Evolutionary conservation across 2,797 vertebrate genomes (phyloP).

Genomic region (Anisognathus igniventris): DNA sequence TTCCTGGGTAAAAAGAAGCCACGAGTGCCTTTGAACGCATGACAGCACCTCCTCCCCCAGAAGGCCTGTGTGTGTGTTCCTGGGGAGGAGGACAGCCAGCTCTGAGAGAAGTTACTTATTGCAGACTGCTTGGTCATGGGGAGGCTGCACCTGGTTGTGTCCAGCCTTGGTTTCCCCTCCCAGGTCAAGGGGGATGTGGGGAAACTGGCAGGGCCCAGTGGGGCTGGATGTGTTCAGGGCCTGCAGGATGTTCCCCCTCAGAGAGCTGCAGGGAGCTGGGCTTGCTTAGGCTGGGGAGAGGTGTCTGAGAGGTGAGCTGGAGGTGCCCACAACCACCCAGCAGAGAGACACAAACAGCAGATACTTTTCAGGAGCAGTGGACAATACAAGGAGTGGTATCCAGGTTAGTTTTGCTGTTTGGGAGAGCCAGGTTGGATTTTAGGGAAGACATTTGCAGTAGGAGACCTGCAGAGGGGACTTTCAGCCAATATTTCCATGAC

Average conservation of each 20-base stretch:
- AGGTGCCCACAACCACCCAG: not conserved
- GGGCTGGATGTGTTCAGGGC: not conserved
- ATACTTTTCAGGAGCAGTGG: not conserved
- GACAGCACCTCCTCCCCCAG: not conserved
- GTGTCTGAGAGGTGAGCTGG: not conserved
- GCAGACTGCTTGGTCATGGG: not conserved
- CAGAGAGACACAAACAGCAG: not conserved
- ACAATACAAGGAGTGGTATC: not conserved
- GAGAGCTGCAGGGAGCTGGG: not conserved
- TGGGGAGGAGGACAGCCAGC: not conserved
- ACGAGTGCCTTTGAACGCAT: not conserved
- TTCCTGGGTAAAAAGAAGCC: not conserved
- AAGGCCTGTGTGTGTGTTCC: not conserved
- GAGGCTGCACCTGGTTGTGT: not conserved
- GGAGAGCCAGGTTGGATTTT: not conserved
- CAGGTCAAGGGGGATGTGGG: not conserved
- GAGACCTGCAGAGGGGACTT: not conserved
- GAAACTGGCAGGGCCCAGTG: not conserved
- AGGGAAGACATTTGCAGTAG: not conserved
- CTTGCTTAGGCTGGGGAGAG: not conserved
- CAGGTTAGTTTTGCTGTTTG: not conserved
- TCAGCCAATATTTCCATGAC: not conserved
- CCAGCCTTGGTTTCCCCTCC: not conserved
- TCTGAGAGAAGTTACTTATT: not conserved
- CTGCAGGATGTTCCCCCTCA: rapidly evolving